Percentiles rank a stretch among this genome's conserved stretches.
phyloP scores from a whole-genome alignment of 2,888 invertebrate species.

The Lamproptera curius region DNA sequence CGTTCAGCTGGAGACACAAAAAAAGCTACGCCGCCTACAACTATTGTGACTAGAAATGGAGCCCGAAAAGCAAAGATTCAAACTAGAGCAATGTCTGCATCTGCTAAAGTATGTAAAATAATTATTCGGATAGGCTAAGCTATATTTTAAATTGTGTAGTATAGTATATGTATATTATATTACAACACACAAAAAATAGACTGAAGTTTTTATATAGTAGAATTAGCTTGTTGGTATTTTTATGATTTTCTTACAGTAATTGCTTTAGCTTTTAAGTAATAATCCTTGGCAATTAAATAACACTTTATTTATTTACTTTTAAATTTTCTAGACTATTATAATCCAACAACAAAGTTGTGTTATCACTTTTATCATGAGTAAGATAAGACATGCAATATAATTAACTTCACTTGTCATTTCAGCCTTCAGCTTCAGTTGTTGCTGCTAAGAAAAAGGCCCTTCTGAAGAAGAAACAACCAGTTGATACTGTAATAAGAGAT shows the following conservation, averaged over 20 bases:
- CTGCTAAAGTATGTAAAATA: constrained; percentile 63
- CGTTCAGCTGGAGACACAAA: constrained; percentile 56
- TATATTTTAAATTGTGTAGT: no score
- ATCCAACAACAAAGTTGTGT: no score
- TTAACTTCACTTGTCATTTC: constrained; percentile 25
- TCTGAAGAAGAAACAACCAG: constrained; percentile 73
- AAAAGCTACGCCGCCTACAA: constrained; percentile 55
- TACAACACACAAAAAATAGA: no score
- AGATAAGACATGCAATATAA: constrained; percentile 9
- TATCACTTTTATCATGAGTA: constrained; percentile 11
- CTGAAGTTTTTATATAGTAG: no score
- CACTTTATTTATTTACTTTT: no score
- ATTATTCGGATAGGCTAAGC: no score
- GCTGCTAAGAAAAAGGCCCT: constrained; percentile 84
- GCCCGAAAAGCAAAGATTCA: constrained; percentile 81
- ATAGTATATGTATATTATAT: no score
- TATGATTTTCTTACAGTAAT: no score
- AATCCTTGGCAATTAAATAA: no score
- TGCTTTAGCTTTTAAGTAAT: no score
- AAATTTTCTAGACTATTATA: no score
- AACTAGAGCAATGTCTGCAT: constrained; percentile 79
- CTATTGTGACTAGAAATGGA: constrained; percentile 77
- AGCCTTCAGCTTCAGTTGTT: constrained; percentile 77
- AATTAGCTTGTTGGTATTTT: no score
- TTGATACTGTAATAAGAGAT: constrained; percentile 75